Evolutionary conservation across 2,888 invertebrate species (phyloP).

Genomic region (Netelia melanura): DNA sequence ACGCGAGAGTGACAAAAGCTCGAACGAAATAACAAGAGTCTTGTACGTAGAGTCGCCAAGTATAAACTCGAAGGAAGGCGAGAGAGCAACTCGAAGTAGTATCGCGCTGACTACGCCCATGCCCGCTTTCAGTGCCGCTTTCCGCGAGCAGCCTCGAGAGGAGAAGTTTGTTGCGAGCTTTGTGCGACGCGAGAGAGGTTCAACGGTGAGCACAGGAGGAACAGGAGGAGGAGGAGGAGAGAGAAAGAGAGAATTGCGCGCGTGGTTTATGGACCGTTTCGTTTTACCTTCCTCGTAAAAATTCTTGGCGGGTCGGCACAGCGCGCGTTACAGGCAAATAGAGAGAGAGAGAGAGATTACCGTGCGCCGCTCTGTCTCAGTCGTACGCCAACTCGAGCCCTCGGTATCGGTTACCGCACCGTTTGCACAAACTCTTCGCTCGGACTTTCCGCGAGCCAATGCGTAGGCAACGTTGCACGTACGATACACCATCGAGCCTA

Average conservation of each 20-base stretch:
- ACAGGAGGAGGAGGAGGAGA: conserved; percentile 1
- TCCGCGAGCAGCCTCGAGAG: conserved; percentile 14
- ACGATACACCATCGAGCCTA: background rate
- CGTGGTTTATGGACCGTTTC: conserved; percentile 78
- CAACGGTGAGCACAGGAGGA: background rate
- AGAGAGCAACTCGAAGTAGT: background rate
- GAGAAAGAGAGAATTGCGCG: conserved; percentile 70
- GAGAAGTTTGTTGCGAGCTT: conserved; percentile 75
- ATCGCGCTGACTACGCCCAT: conserved; percentile 44
- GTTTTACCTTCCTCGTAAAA: conserved; percentile 80
- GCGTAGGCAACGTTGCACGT: conserved; percentile 14
- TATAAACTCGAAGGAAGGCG: background rate
- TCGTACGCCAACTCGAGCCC: conserved; percentile 29
- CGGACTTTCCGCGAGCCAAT: conserved; percentile 32
- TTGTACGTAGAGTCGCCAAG: no score
- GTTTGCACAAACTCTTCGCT: conserved; percentile 28
- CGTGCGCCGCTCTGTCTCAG: conserved; percentile 8
- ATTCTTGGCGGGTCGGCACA: conserved; percentile 70
- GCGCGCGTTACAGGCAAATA: conserved; percentile 2
- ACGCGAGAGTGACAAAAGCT: no score
- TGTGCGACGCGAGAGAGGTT: conserved; percentile 60
- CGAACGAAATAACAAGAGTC: no score
- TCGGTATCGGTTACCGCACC: conserved; percentile 10
- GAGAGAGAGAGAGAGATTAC: conserved; percentile 1
- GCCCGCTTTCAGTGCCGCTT: conserved; percentile 6